Evolutionary conservation across 2,888 invertebrate genomes (phyloP).

Genomic region (Andrena dorsata): DNA sequence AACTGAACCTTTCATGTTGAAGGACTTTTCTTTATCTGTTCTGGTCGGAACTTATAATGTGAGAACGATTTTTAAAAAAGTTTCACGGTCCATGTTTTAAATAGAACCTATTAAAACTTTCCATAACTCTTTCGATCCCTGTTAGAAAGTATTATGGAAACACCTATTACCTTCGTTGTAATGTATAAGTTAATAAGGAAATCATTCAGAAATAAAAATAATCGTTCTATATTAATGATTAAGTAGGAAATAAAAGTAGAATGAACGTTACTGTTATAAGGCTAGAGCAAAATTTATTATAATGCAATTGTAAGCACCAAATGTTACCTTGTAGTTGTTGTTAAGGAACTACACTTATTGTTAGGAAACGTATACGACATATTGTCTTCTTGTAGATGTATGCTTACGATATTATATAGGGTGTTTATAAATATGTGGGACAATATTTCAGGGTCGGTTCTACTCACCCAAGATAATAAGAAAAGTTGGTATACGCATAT

Average conservation of each 20-base stretch:
- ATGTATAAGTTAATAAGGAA: neutral
- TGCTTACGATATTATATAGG: neutral
- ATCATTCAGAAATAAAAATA: neutral
- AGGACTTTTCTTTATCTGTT: no score
- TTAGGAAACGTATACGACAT: neutral
- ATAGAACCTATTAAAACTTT: no score
- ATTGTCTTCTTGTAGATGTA: neutral
- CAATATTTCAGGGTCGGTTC: no score
- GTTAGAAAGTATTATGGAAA: neutral
- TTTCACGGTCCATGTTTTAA: no score
- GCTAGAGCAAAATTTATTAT: neutral
- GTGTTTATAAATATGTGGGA: neutral
- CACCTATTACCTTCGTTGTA: neutral
- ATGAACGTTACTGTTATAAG: neutral
- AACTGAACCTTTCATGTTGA: no score
- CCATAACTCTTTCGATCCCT: no score
- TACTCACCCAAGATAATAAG: no score
- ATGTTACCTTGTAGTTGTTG: conserved; percentile 9
- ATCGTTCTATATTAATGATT: neutral
- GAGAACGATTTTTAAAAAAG: no score
- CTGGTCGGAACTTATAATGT: no score
- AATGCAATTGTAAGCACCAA: conserved; percentile 6
- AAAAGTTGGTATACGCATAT: no score
- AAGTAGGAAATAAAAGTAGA: neutral
- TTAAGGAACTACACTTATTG: neutral